Base-by-base conservation (phyloP, 2,113 vertebrate genomes). In the Zonotrichia leucophrys region DNA sequence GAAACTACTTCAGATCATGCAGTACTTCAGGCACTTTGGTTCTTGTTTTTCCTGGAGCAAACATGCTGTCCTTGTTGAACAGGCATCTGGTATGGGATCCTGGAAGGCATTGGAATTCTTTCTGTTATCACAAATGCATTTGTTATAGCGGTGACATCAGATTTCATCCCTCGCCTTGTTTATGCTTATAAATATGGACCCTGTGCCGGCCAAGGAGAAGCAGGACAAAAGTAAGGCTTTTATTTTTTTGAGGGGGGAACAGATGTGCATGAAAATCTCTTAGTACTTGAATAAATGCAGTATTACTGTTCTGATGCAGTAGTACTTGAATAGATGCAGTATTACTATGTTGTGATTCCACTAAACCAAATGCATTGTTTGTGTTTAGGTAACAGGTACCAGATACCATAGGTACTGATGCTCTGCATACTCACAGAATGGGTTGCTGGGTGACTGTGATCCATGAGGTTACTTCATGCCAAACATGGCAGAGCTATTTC, bases 81-180 rank as follows among this genome's bases (percentile, higher is more conserved):
- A 99, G 99, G 99, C 91, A 99, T 99, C 95, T 99, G 99, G 99
- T 99, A 99, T 2, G 98, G 98, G 68, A 99, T 99, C 93, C 97
- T 99, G 82, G 99, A 99, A 97, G 99, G 98, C 80, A 99, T 99
- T 31, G 99, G 99, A 82, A 99, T 99, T 94, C 97, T 99, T 75
- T 99, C 99, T 3, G 99, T 99, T 76, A 99, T 99, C 95, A 99
- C 99, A 91, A 99, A 99, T 39, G 99, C 99, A 31, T 99, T 99
- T 92, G 99, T 99, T 91, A 99, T 99, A 86, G 99, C 99, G 5
- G 98, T 99, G 84, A 99, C 99, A 46, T 99, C 99, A 2, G 99
- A 99, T 97, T 99, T 99, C 92, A 99, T 99, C 94, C 99, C 99
- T 90, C 99, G 99, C 47, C 98, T 99, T 80, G 99, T 99, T 90